These are phyloP conservation scores for Andrena flavipes DNA, from an alignment of 2,888 invertebrate genomes.

Conservation along the genomic window DNA sequence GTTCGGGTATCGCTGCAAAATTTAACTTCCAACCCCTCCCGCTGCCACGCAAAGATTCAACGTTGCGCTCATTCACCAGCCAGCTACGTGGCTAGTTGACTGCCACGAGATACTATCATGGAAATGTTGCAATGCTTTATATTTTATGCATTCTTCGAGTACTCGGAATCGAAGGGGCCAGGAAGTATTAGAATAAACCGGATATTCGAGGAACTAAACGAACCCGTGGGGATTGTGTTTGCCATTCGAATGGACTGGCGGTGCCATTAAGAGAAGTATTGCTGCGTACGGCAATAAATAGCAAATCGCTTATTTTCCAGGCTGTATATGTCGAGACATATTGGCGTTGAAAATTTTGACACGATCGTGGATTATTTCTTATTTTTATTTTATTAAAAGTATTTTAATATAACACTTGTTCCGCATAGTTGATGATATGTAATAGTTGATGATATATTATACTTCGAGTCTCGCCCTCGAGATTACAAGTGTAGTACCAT, in stretches of 20 bases:
- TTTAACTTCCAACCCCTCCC: slow-evolving; percentile 39
- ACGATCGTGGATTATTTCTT: background rate
- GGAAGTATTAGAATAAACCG: slow-evolving; percentile 67
- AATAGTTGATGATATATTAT: too few relatives aligned
- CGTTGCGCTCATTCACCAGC: slow-evolving; percentile 53
- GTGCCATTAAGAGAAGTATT: slow-evolving; percentile 61
- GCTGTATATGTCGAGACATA: background rate
- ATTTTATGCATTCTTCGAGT: slow-evolving; percentile 71
- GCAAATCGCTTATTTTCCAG: slow-evolving; percentile 12
- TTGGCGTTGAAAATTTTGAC: too few relatives aligned
- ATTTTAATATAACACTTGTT: too few relatives aligned
- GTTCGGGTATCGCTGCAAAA: slow-evolving; percentile 41
- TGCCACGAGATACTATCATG: slow-evolving; percentile 30
- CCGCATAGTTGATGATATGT: too few relatives aligned
- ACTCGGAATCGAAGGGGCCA: slow-evolving; percentile 22
- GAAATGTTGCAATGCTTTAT: slow-evolving; percentile 61
- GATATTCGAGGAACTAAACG: slow-evolving; percentile 55
- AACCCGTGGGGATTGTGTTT: slow-evolving; percentile 50
- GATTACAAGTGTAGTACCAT: background rate
- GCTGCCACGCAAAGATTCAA: slow-evolving; percentile 20
- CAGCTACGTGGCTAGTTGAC: slow-evolving; percentile 45
- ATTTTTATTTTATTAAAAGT: background rate
- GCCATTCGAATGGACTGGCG: slow-evolving; percentile 60
- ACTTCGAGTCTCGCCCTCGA: too few relatives aligned
- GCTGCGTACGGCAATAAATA: slow-evolving; percentile 19